Percentiles rank a stretch among this genome's conserved stretches.
phyloP scores from a whole-genome alignment of 2,888 invertebrate species.

The Epiblema foenella region DNA sequence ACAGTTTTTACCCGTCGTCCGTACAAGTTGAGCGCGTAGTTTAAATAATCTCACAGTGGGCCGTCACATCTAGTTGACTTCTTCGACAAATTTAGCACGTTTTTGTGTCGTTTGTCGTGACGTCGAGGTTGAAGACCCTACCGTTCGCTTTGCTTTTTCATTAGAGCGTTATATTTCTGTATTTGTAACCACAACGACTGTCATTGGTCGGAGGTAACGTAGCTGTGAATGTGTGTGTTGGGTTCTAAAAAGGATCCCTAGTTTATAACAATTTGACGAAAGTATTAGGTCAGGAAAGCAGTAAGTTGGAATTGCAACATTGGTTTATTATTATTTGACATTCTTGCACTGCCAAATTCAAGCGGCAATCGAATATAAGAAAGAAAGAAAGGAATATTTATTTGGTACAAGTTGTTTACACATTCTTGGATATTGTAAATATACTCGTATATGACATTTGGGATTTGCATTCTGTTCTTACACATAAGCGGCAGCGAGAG shows the following conservation, averaged over 20 bases:
- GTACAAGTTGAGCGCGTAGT: constrained; percentile 52
- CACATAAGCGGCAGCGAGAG: not conserved
- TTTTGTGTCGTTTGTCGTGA: constrained; percentile 68
- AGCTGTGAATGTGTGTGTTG: constrained; percentile 1
- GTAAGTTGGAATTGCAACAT: too few species aligned
- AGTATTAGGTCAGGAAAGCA: too few species aligned
- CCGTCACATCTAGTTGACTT: constrained; percentile 76
- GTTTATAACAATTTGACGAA: too few species aligned
- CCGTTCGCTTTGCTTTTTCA: constrained; percentile 73
- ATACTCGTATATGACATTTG: not conserved
- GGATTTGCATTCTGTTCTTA: not conserved
- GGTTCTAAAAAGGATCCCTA: too few species aligned
- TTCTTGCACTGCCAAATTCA: not conserved
- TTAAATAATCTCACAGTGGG: constrained; percentile 71
- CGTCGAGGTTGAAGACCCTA: constrained; percentile 69
- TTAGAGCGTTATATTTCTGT: constrained; percentile 79
- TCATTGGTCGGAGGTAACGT: constrained; percentile 41
- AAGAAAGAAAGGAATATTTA: too few species aligned
- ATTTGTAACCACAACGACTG: constrained; percentile 38
- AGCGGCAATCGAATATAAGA: too few species aligned
- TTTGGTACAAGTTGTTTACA: too few species aligned
- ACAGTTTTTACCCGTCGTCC: constrained; percentile 14
- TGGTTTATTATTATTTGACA: too few species aligned
- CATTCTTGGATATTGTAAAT: too few species aligned
- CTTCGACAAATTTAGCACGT: constrained; percentile 78